phyloP scores from a whole-genome alignment of 2,797 vertebrate species.

The Spinus pinus region DNA sequence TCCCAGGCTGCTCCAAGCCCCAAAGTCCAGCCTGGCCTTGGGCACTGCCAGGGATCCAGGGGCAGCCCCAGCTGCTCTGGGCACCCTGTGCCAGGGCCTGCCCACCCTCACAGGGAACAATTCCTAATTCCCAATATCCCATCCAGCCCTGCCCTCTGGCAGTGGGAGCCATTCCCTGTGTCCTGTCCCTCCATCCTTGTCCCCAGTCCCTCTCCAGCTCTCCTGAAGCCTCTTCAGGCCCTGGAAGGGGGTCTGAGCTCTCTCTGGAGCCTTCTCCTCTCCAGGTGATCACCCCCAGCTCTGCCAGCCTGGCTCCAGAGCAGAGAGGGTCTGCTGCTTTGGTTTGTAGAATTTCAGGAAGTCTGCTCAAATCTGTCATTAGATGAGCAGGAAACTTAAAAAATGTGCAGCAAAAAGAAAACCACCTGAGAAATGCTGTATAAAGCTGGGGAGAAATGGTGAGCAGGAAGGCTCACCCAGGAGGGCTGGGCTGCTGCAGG shows the following conservation, averaged over 20 bases:
- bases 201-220: background rate
- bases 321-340: background rate
- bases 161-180: background rate
- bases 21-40: background rate
- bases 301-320: background rate
- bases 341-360: background rate
- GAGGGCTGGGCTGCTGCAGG: background rate
- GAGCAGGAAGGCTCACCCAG: background rate
- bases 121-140: background rate
- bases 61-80: background rate
- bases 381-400: background rate
- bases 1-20: background rate
- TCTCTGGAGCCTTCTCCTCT: background rate
- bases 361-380: background rate
- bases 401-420: background rate
- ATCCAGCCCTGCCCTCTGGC: background rate
- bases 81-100: background rate
- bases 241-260: background rate
- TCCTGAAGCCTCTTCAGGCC: background rate
- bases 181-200: background rate
- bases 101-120: rapidly evolving
- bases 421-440: background rate
- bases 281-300: background rate
- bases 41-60: background rate
- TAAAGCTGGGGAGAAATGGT: background rate